Conservation (phyloP, 2,113 vertebrate species). For the Dasypus novemcinctus region DNA sequence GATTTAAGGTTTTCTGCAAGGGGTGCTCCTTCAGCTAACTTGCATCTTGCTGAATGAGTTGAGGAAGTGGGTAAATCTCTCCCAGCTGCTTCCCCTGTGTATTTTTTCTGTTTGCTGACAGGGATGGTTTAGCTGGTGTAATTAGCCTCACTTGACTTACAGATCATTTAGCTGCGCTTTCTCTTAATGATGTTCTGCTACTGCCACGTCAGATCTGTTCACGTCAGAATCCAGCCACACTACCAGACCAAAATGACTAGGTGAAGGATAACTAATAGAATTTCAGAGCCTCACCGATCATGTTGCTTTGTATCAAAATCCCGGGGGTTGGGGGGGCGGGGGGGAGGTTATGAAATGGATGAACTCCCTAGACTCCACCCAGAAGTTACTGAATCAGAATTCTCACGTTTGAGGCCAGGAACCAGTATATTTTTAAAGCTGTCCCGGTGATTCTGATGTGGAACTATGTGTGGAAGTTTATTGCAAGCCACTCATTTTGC, state of each 20-base stretch:
- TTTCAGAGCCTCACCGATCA: neutral
- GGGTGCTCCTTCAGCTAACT: neutral
- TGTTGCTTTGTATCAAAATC: neutral
- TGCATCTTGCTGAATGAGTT: neutral
- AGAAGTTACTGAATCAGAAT: neutral
- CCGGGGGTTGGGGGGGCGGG: neutral
- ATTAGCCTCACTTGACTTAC: constrained; percentile 16
- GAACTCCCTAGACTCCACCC: neutral
- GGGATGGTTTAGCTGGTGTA: neutral
- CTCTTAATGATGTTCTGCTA: neutral
- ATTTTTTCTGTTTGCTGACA: neutral
- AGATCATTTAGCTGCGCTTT: neutral
- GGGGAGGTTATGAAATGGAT: neutral
- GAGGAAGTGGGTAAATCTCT: neutral
- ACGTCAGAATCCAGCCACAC: neutral
- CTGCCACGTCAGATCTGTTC: constrained; percentile 8
- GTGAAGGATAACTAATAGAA: neutral
- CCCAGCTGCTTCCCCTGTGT: constrained; percentile 21
- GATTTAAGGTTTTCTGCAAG: neutral
- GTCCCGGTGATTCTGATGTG: neutral
- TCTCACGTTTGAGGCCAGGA: neutral
- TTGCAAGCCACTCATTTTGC: neutral
- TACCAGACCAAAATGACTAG: neutral
- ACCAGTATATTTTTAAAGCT: neutral
- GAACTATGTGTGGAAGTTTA: neutral